A percentile compares a stretch with the other conserved stretches of the same genome.
phyloP scores from a whole-genome alignment of 2,888 invertebrate species.

The Coleophora deauratella region DNA sequence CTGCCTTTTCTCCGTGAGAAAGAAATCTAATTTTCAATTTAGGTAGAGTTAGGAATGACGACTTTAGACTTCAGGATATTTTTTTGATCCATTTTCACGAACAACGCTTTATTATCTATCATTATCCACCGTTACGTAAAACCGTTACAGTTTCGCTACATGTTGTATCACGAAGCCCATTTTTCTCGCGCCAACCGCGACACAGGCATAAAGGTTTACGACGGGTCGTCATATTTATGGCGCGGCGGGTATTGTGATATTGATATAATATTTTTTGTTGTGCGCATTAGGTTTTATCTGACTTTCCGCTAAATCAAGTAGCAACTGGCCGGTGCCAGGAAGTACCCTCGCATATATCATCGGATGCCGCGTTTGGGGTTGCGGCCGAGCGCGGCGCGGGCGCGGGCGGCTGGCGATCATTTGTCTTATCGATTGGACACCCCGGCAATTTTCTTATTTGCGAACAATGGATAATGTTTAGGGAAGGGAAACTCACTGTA shows the following conservation, averaged over 20 bases:
- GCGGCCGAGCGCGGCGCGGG: conserved; percentile 42
- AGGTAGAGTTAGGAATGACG: too few relatives aligned
- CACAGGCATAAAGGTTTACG: conserved; percentile 73
- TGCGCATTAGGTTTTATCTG: conserved; percentile 74
- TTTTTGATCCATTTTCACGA: conserved; percentile 3
- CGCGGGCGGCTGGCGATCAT: conserved; percentile 29
- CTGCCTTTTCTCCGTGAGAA: not conserved
- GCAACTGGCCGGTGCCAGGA: conserved; percentile 73
- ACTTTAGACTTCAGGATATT: too few relatives aligned
- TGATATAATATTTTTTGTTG: conserved; percentile 71
- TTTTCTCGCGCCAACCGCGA: conserved; percentile 69
- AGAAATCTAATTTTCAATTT: not conserved
- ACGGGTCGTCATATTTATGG: conserved; percentile 73
- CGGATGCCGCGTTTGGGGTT: conserved; percentile 67
- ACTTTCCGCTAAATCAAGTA: conserved; percentile 75
- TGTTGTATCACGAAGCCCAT: conserved; percentile 54
- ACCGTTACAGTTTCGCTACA: conserved; percentile 24
- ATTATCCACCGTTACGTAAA: too few relatives aligned
- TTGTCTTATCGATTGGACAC: conserved; percentile 54
- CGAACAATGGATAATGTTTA: not conserved
- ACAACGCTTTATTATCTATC: too few relatives aligned
- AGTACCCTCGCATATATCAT: conserved; percentile 70
- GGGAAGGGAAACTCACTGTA: too few relatives aligned
- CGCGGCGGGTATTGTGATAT: conserved; percentile 67
- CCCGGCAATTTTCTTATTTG: conserved; percentile 37